Conservation (phyloP, 2,113 vertebrate genomes). For the Corythoichthys intestinalis region DNA sequence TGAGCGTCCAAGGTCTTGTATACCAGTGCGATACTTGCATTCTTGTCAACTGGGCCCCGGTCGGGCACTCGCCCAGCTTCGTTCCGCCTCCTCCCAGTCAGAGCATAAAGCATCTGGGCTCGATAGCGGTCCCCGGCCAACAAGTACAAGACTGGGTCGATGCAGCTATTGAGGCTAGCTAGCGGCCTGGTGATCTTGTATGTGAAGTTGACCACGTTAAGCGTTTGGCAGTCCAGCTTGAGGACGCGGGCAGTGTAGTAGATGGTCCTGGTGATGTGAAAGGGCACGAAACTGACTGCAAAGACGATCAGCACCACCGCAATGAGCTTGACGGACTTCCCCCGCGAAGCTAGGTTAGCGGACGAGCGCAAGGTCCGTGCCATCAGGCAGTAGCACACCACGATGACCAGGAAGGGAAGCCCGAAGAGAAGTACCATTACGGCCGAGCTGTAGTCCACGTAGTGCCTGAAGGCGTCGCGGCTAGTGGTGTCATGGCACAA, state of each 20-base stretch:
- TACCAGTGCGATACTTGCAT: conserved; percentile 34
- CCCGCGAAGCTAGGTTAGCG: conserved; percentile 54
- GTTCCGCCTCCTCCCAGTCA: conserved; percentile 1
- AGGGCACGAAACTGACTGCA: conserved; percentile 87
- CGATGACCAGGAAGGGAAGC: conserved; percentile 81
- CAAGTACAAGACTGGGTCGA: conserved; percentile 91
- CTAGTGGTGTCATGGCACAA: conserved; percentile 90
- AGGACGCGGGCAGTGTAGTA: conserved; percentile 83
- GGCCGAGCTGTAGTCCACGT: conserved; percentile 82
- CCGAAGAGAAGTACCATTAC: conserved; percentile 86
- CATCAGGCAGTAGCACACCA: conserved; percentile 86
- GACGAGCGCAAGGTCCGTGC: conserved; percentile 74
- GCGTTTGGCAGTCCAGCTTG: conserved; percentile 71
- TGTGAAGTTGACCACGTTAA: conserved; percentile 84
- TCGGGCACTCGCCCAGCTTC: conserved; percentile 23
- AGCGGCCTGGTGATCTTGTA: conserved; percentile 92
- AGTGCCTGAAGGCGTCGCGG: conserved; percentile 76
- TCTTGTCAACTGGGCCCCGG: conserved; percentile 30
- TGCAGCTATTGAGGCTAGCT: conserved; percentile 90
- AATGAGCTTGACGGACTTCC: conserved; percentile 84
- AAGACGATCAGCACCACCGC: conserved; percentile 82
- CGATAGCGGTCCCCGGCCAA: conserved; percentile 84
- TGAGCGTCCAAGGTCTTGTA: conserved; percentile 33
- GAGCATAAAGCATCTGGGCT: conserved; percentile 60
- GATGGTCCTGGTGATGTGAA: conserved; percentile 87